Percentiles rank a stretch among this genome's conserved stretches.
phyloP scores from a whole-genome alignment of 2,888 invertebrate genomes.

The Eupithecia centaureata region DNA sequence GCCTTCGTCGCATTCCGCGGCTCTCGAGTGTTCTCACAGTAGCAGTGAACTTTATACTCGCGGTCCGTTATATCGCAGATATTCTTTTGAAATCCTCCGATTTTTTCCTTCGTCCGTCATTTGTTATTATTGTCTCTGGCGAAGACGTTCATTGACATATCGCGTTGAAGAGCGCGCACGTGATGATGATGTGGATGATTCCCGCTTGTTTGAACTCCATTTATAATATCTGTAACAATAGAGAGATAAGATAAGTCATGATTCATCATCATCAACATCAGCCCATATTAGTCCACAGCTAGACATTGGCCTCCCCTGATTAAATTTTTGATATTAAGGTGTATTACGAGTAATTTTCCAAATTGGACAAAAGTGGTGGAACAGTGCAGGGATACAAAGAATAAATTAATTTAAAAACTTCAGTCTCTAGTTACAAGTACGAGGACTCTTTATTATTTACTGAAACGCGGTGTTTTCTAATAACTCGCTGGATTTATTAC shows the following conservation, averaged over 20 bases:
- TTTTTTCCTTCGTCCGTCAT: slow-evolving; percentile 74
- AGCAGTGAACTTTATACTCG: slow-evolving; percentile 86
- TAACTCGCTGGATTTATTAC: slow-evolving; percentile 24
- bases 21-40: slow-evolving; percentile 85
- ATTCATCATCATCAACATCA: no score
- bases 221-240: slow-evolving; percentile 75
- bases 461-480: slow-evolving; percentile 1
- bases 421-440: not conserved
- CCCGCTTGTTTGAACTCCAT: slow-evolving; percentile 74
- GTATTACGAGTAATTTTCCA: not conserved
- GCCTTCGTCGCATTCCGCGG: slow-evolving; percentile 86
- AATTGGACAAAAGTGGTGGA: not conserved
- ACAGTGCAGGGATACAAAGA: no score
- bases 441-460: not conserved
- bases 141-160: slow-evolving; percentile 80
- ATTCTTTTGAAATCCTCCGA: slow-evolving; percentile 78
- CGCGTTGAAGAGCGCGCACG: slow-evolving; percentile 75
- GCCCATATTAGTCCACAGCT: no score
- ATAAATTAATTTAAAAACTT: not conserved
- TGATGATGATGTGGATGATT: slow-evolving; percentile 74
- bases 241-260: slow-evolving; percentile 47
- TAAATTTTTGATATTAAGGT: not conserved
- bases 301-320: no score
- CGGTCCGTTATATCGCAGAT: slow-evolving; percentile 84
- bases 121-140: slow-evolving; percentile 74